Percentiles rank a stretch among this genome's conserved stretches.
Evolutionary conservation across 2,888 invertebrate genomes (phyloP).

Genomic region (Bruchidius siliquastri): DNA sequence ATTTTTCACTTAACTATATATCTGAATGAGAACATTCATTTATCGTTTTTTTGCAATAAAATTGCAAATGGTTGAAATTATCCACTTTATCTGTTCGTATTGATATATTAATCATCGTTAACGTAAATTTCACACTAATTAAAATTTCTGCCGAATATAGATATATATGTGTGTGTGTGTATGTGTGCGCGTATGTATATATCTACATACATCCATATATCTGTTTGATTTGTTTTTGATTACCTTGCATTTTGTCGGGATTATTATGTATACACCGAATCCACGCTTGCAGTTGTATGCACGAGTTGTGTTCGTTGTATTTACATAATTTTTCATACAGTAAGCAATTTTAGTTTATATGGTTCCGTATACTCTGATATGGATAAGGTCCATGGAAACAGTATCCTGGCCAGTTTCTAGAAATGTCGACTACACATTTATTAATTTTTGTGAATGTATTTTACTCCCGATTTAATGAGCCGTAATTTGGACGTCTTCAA

Average conservation of each 20-base stretch:
- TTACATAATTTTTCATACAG: not conserved
- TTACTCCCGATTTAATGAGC: no score
- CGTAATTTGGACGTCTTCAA: no score
- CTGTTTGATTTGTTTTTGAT: constrained; percentile 35
- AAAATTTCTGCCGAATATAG: constrained; percentile 11
- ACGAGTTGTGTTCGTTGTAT: not conserved
- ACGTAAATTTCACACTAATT: constrained; percentile 14
- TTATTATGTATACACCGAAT: constrained; percentile 9
- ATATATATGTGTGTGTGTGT: not conserved
- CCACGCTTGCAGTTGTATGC: not conserved
- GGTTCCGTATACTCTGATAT: not conserved
- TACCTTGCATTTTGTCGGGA: constrained; percentile 26
- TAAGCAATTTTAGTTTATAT: not conserved
- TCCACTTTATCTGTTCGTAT: not conserved
- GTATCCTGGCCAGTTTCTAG: no score
- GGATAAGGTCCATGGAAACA: no score
- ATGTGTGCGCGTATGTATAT: not conserved
- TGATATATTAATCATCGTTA: not conserved
- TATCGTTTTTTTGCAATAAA: not conserved
- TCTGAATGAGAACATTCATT: not conserved
- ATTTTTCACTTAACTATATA: no score
- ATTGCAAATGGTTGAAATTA: not conserved
- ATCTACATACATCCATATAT: constrained; percentile 8
- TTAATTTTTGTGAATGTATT: no score
- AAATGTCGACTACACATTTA: no score